A percentile compares a stretch with the other conserved stretches of the same genome.
Evolutionary conservation across 2,113 vertebrate genomes (phyloP).

Genomic region (Peucedramus taeniatus): DNA sequence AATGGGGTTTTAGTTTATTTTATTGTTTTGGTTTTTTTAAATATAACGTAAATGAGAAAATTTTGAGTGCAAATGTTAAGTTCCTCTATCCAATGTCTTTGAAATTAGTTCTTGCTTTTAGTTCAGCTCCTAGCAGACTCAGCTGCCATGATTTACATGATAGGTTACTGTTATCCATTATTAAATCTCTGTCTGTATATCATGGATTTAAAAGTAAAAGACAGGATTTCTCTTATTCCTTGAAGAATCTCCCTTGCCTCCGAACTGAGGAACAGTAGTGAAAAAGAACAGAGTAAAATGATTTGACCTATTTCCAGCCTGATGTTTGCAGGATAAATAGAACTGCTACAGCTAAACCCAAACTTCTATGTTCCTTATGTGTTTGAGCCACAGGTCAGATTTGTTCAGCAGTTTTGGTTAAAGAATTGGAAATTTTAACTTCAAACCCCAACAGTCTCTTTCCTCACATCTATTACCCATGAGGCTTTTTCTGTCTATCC

Average conservation of each 20-base stretch:
- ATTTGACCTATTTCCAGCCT: background rate
- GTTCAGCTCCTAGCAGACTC: background rate
- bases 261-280: background rate
- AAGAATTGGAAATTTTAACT: background rate
- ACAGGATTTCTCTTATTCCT: background rate
- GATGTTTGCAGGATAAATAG: background rate
- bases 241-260: background rate
- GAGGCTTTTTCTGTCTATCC: background rate
- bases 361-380: background rate
- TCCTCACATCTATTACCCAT: background rate
- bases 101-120: background rate
- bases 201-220: background rate
- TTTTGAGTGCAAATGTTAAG: background rate
- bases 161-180: background rate
- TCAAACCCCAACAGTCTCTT: background rate
- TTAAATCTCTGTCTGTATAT: background rate
- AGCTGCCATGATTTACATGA: background rate
- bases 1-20: background rate
- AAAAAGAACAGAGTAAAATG: background rate
- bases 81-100: background rate
- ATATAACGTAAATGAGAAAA: accelerated
- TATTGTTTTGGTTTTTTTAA: background rate
- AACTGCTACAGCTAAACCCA: background rate
- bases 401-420: background rate
- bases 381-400: background rate